Conservation (phyloP, 2,888 invertebrate genomes). For the Caenorhabditis japonica region DNA sequence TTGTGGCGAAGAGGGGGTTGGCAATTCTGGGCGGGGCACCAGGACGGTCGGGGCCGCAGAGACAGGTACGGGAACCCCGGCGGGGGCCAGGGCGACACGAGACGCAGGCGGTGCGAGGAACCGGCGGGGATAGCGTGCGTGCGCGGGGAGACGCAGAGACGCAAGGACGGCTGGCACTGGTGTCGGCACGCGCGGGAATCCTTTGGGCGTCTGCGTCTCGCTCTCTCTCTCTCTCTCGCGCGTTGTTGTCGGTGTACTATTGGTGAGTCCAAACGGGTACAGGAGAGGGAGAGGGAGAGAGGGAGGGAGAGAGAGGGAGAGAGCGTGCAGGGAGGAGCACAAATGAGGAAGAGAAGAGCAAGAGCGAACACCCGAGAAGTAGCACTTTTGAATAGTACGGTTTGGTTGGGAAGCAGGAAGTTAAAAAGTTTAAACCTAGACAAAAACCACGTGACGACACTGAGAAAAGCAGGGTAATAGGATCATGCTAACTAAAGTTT, state of each 20-base stretch:
- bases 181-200: constrained; percentile 12
- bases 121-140: not conserved
- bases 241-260: constrained; percentile 24
- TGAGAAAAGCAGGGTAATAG: too few relatives aligned
- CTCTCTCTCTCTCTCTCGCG: not conserved
- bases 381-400: constrained; percentile 40
- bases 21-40: constrained; percentile 17
- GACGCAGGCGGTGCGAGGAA: constrained; percentile 11
- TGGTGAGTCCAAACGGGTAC: too few relatives aligned
- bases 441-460: too few relatives aligned
- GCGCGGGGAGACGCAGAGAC: constrained; percentile 30
- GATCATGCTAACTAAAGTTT: too few relatives aligned
- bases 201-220: constrained; percentile 3
- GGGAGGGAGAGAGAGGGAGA: constrained; percentile 5
- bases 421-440: too few relatives aligned
- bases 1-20: constrained; percentile 22
- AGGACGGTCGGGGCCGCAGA: constrained; percentile 33
- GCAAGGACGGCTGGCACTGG: constrained; percentile 38
- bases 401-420: constrained; percentile 19
- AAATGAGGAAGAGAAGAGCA: constrained; percentile 22
- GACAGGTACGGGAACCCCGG: constrained; percentile 55
- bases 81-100: constrained; percentile 1
- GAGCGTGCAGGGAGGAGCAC: constrained; percentile 19
- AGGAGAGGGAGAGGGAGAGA: too few relatives aligned
- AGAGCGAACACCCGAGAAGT: not conserved